Percentiles rank a stretch among this genome's conserved stretches.
Evolutionary conservation across 2,113 vertebrate species (phyloP).

Genomic region (Heterochromis multidens): DNA sequence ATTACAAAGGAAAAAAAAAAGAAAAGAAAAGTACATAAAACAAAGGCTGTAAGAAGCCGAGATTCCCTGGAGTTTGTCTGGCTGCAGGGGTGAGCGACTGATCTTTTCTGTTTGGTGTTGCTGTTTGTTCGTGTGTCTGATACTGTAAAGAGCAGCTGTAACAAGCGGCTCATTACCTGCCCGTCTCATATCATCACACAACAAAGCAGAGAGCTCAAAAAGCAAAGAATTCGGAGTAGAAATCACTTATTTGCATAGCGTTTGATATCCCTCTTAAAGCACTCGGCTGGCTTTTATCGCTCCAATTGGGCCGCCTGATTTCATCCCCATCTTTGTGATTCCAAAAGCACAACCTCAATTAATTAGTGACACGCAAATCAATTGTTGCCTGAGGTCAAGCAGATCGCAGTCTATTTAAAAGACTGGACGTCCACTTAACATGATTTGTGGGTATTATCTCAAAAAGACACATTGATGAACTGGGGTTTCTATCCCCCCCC

Average conservation of each 20-base stretch:
- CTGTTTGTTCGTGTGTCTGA: background rate
- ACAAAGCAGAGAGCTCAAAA: background rate
- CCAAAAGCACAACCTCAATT: slow-evolving; percentile 43
- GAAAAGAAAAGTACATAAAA: background rate
- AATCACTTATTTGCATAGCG: background rate
- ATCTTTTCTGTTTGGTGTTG: slow-evolving; percentile 11
- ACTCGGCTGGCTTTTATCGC: background rate
- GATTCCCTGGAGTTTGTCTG: slow-evolving; percentile 9
- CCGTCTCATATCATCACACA: slow-evolving; percentile 6
- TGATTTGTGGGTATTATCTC: slow-evolving; percentile 54
- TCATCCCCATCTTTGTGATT: background rate
- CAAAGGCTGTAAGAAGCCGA: background rate
- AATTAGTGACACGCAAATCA: slow-evolving; percentile 55
- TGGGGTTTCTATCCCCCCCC: slow-evolving; percentile 22
- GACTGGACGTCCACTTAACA: slow-evolving; percentile 43
- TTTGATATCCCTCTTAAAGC: background rate
- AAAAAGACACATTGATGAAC: slow-evolving; percentile 40
- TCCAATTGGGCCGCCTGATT: background rate
- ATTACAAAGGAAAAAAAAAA: background rate
- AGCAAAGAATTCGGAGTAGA: background rate
- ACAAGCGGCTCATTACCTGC: slow-evolving; percentile 33
- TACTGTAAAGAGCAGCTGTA: background rate
- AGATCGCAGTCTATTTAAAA: slow-evolving; percentile 38
- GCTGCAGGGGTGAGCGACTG: background rate
- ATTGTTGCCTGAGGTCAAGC: slow-evolving; percentile 50